Percentiles rank a stretch among this genome's conserved stretches.
Evolutionary conservation across 53 echinoderm and acorn worm genomes (phyloP).

Genomic region (Mesocentrotus franciscanus): DNA sequence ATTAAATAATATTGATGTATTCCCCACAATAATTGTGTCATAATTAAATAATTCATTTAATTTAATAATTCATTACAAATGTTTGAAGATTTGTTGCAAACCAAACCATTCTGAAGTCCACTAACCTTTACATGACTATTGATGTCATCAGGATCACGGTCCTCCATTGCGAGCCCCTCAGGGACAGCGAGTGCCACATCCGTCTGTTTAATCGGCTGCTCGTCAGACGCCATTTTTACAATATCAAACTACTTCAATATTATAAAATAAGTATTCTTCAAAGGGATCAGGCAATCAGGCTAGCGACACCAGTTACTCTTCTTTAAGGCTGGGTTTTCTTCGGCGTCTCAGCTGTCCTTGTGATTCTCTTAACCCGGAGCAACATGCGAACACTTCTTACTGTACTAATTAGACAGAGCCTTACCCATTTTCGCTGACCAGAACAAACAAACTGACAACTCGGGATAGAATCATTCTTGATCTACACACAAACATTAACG

Average conservation of each 20-base stretch:
- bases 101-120: background rate
- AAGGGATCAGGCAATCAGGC: background rate
- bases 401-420: background rate
- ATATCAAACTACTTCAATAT: background rate
- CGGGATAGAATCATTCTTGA: background rate
- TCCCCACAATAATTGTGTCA: too few species aligned
- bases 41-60: too few species aligned
- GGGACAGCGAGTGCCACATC: constrained; percentile 40
- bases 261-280: background rate
- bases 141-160: constrained; percentile 69
- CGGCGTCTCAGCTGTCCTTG: background rate
- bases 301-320: background rate
- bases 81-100: too few species aligned
- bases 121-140: constrained; percentile 72
- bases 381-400: background rate
- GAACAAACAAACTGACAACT: background rate
- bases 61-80: too few species aligned
- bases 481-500: background rate
- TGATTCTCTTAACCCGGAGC: background rate
- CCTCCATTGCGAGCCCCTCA: constrained; percentile 53
- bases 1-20: too few species aligned
- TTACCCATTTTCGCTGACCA: constrained; percentile 42
- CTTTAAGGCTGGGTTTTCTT: background rate
- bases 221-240: background rate
- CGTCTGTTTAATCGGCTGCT: background rate